These are phyloP conservation scores for Rosalia funebris DNA, from an alignment of 2,888 invertebrate genomes.

Conservation along the genomic window DNA sequence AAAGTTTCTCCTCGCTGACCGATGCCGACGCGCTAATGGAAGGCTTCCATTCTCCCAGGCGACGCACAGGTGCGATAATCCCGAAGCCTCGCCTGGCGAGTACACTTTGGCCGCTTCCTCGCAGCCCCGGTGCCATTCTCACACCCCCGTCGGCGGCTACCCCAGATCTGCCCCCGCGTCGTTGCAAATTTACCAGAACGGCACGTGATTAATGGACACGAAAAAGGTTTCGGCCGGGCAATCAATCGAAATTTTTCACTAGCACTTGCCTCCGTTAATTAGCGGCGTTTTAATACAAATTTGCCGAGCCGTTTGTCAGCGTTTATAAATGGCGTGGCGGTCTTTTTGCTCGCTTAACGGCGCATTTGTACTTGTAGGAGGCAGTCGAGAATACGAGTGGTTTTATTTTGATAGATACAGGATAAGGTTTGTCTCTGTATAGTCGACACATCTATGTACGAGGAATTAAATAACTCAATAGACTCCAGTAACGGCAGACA, in stretches of 20 bases:
- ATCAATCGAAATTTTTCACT: conserved; percentile 22
- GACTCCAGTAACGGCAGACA: no score
- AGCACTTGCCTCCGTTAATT: conserved; percentile 20
- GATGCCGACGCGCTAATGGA: conserved; percentile 5
- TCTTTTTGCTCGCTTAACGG: no score
- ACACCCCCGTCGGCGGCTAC: neutral
- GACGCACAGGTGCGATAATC: conserved; percentile 1
- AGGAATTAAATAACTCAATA: no score
- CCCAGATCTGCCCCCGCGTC: neutral
- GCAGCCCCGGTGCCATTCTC: neutral
- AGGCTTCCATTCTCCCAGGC: neutral
- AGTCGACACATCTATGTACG: no score
- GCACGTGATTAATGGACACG: conserved; percentile 16
- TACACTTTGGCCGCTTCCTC: neutral
- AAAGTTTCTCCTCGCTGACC: no score
- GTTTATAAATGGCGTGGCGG: neutral
- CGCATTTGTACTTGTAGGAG: no score
- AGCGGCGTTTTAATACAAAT: conserved; percentile 15
- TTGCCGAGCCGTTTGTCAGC: conserved; percentile 17
- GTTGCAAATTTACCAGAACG: conserved; percentile 12
- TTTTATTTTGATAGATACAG: no score
- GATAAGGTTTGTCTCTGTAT: no score
- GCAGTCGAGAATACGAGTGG: no score
- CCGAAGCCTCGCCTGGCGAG: neutral
- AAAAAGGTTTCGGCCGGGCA: conserved; percentile 2